Conservation (phyloP, 2,113 vertebrate genomes). For the Scomber scombrus region DNA sequence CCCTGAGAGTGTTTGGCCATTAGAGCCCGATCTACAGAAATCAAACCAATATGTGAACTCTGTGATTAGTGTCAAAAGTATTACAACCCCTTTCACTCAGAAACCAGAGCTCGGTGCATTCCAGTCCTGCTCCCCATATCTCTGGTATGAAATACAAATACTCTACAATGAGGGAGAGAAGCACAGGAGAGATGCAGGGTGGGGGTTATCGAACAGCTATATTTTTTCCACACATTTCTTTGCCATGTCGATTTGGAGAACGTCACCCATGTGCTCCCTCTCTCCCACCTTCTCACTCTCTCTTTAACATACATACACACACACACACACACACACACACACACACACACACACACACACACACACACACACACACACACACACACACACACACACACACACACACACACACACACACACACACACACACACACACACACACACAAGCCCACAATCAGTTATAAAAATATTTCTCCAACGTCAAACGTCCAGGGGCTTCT, state of each 20-base stretch:
- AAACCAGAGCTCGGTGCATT: constrained; percentile 72
- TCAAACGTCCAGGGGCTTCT: constrained; percentile 70
- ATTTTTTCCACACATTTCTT: constrained; percentile 59
- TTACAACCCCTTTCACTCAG: constrained; percentile 82
- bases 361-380: constrained; percentile 33
- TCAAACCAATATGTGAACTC: constrained; percentile 83
- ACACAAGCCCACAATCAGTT: constrained; percentile 75
- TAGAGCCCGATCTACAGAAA: constrained; percentile 80
- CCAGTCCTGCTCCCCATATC: constrained; percentile 71
- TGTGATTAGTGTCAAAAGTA: constrained; percentile 83
- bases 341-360: constrained; percentile 33
- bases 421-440: constrained; percentile 31
- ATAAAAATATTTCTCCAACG: constrained; percentile 79
- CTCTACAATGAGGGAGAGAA: constrained; percentile 65
- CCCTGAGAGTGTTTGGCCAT: constrained; percentile 77
- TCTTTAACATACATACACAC: constrained; percentile 24
- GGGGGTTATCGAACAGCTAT: constrained; percentile 72
- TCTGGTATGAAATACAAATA: constrained; percentile 79
- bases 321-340: constrained; percentile 33
- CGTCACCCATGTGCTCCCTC: constrained; percentile 54
- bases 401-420: constrained; percentile 28
- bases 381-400: constrained; percentile 33
- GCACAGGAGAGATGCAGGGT: constrained; percentile 59
- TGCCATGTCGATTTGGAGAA: constrained; percentile 63
- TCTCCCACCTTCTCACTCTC: constrained; percentile 48